A percentile compares a stretch with the other conserved stretches of the same genome.
These are phyloP conservation scores for Lapara coniferarum DNA, from an alignment of 2,888 invertebrate species.

Conservation along the genomic window DNA sequence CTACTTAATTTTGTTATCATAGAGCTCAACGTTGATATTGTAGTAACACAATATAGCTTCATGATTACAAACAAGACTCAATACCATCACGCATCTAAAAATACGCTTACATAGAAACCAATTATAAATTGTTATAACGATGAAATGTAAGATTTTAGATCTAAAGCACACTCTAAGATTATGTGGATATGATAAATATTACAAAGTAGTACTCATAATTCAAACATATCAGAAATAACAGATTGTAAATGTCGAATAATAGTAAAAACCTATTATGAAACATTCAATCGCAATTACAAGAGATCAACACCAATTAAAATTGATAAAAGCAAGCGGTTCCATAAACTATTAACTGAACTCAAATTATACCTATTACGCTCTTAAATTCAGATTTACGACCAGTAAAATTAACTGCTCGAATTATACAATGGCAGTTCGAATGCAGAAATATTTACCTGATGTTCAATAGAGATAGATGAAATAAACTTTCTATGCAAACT, in stretches of 20 bases:
- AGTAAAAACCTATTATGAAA: slow-evolving; percentile 24
- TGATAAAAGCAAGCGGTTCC: slow-evolving; percentile 26
- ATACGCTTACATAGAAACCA: too few species aligned
- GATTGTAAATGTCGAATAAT: slow-evolving; percentile 23
- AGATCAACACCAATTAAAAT: slow-evolving; percentile 30
- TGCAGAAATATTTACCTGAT: slow-evolving; percentile 11
- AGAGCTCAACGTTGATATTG: too few species aligned
- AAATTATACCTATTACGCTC: slow-evolving; percentile 25
- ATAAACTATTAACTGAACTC: slow-evolving; percentile 22
- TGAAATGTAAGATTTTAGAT: too few species aligned
- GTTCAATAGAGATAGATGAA: not conserved
- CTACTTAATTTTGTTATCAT: not conserved
- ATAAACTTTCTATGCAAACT: not conserved
- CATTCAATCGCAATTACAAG: slow-evolving; percentile 27
- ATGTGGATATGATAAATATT: not conserved
- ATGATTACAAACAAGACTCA: too few species aligned
- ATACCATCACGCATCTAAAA: too few species aligned
- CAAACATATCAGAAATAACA: slow-evolving; percentile 25
- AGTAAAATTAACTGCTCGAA: slow-evolving; percentile 2
- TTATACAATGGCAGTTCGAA: not conserved
- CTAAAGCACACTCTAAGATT: too few species aligned
- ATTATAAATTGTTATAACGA: too few species aligned
- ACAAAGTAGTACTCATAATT: slow-evolving; percentile 11
- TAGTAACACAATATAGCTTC: too few species aligned
- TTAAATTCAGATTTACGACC: slow-evolving; percentile 25